phyloP scores from a whole-genome alignment of 2,888 invertebrate genomes.

The Epinotia demarniana region DNA sequence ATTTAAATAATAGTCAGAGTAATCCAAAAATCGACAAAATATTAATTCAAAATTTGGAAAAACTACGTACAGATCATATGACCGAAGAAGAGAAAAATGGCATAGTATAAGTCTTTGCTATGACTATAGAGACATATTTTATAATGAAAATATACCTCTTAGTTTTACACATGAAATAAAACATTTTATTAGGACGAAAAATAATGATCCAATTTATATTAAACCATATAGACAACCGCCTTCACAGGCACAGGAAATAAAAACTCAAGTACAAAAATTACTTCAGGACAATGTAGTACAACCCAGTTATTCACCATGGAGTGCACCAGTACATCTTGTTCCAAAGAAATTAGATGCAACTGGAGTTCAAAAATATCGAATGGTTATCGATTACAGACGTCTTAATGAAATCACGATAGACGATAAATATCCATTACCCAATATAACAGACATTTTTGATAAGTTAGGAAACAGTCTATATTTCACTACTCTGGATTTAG shows the following conservation, averaged over 20 bases:
- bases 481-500: conserved; percentile 51
- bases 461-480: conserved; percentile 45
- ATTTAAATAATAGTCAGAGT: background rate
- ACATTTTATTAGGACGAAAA: conserved; percentile 26
- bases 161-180: conserved; percentile 29
- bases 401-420: background rate
- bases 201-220: conserved; percentile 33
- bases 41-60: conserved; percentile 7
- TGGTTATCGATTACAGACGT: background rate
- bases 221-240: conserved; percentile 39
- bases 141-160: conserved; percentile 25
- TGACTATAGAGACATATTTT: conserved; percentile 16
- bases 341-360: background rate
- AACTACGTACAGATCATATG: conserved; percentile 17
- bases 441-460: conserved; percentile 30
- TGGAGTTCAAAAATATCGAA: background rate
- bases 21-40: background rate
- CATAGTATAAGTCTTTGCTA: conserved; percentile 10
- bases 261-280: conserved; percentile 27
- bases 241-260: conserved; percentile 38
- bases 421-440: background rate
- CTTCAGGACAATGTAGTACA: background rate
- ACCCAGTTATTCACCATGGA: conserved; percentile 2
- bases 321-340: background rate
- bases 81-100: background rate